These are phyloP conservation scores for Mylabris sibirica DNA, from an alignment of 2,888 invertebrate genomes.

Conservation along the genomic window DNA sequence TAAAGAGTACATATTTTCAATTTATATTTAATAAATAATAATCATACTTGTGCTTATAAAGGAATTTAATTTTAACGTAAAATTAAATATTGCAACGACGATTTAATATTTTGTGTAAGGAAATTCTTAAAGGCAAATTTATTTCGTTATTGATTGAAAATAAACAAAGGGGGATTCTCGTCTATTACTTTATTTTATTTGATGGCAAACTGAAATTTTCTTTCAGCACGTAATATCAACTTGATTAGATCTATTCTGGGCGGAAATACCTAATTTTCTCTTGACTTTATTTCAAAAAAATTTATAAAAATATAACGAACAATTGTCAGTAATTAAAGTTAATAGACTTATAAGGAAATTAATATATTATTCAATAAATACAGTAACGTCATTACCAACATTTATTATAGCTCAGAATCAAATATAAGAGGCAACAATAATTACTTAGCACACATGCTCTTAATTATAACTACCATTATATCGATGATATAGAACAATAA, in stretches of 20 bases:
- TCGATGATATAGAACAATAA: constrained; percentile 30
- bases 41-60: too few relatives aligned
- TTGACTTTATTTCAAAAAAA: not conserved
- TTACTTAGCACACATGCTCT: constrained; percentile 32
- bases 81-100: too few relatives aligned
- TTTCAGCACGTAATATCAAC: not conserved
- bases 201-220: not conserved
- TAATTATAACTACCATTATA: constrained; percentile 27
- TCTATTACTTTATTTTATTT: too few relatives aligned
- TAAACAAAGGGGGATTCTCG: too few relatives aligned
- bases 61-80: too few relatives aligned
- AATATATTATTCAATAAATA: constrained; percentile 8
- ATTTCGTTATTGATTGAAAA: too few relatives aligned
- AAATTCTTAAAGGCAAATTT: too few relatives aligned
- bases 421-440: constrained; percentile 23
- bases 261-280: not conserved
- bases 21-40: too few relatives aligned
- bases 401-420: not conserved
- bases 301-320: not conserved
- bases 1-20: not conserved
- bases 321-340: constrained; percentile 25
- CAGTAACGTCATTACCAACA: not conserved
- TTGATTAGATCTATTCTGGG: not conserved
- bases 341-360: constrained; percentile 30
- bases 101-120: too few relatives aligned